Conservation (phyloP, 2,113 vertebrate genomes). For the Ctenomys sociabilis region DNA sequence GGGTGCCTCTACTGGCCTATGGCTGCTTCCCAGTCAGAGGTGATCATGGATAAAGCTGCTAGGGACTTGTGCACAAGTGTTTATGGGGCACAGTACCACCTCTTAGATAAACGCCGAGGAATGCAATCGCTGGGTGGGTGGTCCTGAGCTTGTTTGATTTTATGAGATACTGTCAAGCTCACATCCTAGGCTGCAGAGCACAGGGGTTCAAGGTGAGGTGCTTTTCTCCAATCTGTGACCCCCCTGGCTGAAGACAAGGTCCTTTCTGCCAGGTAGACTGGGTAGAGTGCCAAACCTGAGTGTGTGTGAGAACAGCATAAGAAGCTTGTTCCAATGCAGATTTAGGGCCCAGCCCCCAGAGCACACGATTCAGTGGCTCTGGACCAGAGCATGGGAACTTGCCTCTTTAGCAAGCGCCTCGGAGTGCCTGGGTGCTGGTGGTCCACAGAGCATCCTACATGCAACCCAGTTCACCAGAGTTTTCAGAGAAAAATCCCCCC, state of each 20-base stretch:
- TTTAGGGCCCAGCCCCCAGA: not conserved
- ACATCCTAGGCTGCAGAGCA: rapidly evolving
- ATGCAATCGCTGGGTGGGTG: not conserved
- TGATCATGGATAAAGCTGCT: not conserved
- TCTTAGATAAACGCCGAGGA: not conserved
- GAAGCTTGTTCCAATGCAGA: not conserved
- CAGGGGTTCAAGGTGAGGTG: not conserved
- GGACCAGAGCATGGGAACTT: not conserved
- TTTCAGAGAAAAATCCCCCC: constrained; percentile 64
- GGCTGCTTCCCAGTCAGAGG: not conserved
- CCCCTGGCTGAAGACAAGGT: not conserved
- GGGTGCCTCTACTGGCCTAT: not conserved
- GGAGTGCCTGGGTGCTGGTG: not conserved
- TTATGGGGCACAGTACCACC: not conserved
- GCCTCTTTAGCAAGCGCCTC: not conserved
- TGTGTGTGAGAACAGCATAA: not conserved
- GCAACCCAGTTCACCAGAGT: constrained; percentile 40
- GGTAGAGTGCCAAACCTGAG: not conserved
- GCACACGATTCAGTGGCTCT: not conserved
- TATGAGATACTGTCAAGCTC: not conserved
- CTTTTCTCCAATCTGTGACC: not conserved
- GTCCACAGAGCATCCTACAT: not conserved
- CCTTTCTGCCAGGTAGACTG: not conserved
- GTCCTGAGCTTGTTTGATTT: not conserved
- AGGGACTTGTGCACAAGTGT: not conserved